Conservation (phyloP, 2,888 invertebrate genomes). For the Eupeodes luniger region DNA sequence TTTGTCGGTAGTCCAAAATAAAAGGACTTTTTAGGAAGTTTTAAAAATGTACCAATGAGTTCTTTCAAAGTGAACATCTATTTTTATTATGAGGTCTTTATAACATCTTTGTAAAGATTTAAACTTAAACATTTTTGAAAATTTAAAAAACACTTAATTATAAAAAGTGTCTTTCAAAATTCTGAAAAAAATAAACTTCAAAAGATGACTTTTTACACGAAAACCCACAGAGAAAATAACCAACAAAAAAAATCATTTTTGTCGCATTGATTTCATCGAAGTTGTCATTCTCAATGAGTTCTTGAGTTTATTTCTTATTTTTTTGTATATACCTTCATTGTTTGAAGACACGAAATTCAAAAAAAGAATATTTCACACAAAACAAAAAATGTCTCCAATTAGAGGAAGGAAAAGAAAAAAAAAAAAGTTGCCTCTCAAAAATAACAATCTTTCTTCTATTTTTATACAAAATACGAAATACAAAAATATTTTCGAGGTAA, state of each 20-base stretch:
- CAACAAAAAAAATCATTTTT: constrained; percentile 24
- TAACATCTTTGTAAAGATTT: too few species aligned
- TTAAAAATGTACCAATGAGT: too few species aligned
- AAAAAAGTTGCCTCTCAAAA: constrained; percentile 41
- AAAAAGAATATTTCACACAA: too few species aligned
- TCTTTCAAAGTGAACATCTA: too few species aligned
- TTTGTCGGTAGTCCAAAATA: too few species aligned
- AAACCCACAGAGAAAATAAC: background rate
- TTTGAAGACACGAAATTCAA: constrained; percentile 28
- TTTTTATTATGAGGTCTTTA: too few species aligned
- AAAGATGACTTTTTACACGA: too few species aligned
- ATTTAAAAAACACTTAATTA: too few species aligned
- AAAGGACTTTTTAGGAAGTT: too few species aligned
- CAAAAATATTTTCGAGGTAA: constrained; percentile 37
- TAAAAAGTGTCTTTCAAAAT: too few species aligned
- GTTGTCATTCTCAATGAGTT: constrained; percentile 59
- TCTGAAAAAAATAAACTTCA: too few species aligned
- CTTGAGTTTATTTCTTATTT: constrained; percentile 68
- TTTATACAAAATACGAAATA: constrained; percentile 6
- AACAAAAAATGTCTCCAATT: constrained; percentile 46
- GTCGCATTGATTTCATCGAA: constrained; percentile 29
- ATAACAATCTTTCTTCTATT: constrained; percentile 57
- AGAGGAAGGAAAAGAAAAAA: constrained; percentile 26
- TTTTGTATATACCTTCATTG: constrained; percentile 61
- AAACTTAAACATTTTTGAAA: too few species aligned